A percentile compares a stretch with the other conserved stretches of the same genome.
Evolutionary conservation across 2,888 invertebrate species (phyloP).

Genomic region (Rotaria socialis): DNA sequence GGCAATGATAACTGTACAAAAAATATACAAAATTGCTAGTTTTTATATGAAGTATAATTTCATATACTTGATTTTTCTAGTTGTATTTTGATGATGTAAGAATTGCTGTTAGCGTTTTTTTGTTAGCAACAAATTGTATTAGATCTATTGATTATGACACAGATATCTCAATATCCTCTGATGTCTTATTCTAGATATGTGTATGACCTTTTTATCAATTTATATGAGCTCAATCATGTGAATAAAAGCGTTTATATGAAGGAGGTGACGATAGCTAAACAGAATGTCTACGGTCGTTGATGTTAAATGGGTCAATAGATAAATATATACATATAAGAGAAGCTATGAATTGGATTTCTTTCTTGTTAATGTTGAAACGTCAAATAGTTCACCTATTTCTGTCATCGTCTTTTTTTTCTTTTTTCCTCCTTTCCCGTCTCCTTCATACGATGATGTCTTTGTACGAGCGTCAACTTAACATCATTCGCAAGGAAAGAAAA

Average conservation of each 20-base stretch:
- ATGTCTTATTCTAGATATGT: neutral
- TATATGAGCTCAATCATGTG: neutral
- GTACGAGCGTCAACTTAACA: neutral
- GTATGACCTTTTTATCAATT: neutral
- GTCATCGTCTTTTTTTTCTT: neutral
- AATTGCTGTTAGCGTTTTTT: neutral
- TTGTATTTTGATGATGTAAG: neutral
- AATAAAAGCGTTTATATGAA: neutral
- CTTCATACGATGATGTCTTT: neutral
- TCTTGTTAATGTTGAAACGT: neutral
- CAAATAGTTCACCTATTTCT: conserved; percentile 21
- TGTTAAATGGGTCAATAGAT: neutral
- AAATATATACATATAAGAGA: neutral
- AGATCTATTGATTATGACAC: neutral
- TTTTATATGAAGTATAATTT: too few relatives aligned
- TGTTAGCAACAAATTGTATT: neutral
- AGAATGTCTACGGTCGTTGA: neutral
- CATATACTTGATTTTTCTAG: too few relatives aligned
- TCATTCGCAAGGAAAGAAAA: neutral
- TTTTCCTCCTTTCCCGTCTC: neutral
- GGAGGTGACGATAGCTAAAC: neutral
- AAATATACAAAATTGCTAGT: too few relatives aligned
- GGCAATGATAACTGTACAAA: too few relatives aligned
- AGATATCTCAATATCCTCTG: neutral
- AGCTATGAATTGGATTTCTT: neutral